A percentile compares a stretch with the other conserved stretches of the same genome.
These are phyloP conservation scores for Lepus timidus DNA, from an alignment of 2,113 vertebrate genomes.

Conservation along the genomic window DNA sequence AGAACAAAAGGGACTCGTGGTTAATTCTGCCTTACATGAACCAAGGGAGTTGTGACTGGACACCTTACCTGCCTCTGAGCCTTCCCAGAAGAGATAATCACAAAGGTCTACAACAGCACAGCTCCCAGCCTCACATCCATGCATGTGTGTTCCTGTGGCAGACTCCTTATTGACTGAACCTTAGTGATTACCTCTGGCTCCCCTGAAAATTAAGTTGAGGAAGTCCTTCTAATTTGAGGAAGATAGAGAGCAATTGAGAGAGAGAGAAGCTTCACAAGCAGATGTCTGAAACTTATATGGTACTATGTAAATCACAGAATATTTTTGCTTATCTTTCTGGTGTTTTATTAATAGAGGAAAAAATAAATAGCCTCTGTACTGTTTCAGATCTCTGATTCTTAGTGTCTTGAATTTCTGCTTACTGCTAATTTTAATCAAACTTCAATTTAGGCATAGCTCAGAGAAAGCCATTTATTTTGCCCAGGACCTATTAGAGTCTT, in stretches of 20 bases:
- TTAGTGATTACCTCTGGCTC: background rate
- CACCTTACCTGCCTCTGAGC: background rate
- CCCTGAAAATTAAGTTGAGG: background rate
- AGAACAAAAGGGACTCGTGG: background rate
- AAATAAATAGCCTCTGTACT: background rate
- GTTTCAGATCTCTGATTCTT: background rate
- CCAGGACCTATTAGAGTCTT: background rate
- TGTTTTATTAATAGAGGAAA: background rate
- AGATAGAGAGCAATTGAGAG: background rate
- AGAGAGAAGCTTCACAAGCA: background rate
- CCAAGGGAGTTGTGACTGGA: background rate
- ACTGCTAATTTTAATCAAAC: background rate
- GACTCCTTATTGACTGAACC: background rate
- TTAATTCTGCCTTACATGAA: background rate
- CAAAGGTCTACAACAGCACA: background rate
- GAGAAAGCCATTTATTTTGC: slow-evolving; percentile 16
- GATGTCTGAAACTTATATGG: background rate
- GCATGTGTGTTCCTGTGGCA: background rate
- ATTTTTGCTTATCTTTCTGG: background rate
- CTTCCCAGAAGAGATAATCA: background rate
- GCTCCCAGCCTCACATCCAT: accelerated
- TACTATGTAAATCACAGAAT: background rate
- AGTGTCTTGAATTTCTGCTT: background rate
- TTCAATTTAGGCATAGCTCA: background rate
- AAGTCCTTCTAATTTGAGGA: background rate